A percentile compares a stretch with the other conserved stretches of the same genome.
These are phyloP conservation scores for Actinia tenebrosa DNA, from an alignment of 64 coral and sea anemone genomes.

Conservation along the genomic window DNA sequence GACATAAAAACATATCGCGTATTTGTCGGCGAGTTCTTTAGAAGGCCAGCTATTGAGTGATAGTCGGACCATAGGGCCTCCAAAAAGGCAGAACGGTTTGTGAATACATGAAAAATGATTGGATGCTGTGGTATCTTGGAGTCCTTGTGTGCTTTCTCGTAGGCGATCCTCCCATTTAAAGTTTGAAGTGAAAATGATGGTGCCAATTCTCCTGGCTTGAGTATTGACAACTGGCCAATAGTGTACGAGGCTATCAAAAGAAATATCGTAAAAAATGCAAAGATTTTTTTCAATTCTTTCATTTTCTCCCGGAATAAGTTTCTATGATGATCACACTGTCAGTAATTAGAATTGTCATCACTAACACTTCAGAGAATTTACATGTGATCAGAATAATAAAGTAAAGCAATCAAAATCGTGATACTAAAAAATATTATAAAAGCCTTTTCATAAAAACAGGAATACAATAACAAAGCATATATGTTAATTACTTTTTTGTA, in stretches of 20 bases:
- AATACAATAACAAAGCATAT: not conserved
- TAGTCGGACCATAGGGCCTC: constrained; percentile 83
- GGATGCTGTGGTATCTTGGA: constrained; percentile 54
- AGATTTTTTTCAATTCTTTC: constrained; percentile 4
- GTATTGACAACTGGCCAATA: constrained; percentile 53
- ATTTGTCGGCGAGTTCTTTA: constrained; percentile 69
- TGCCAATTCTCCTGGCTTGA: constrained; percentile 67
- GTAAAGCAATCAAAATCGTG: not conserved
- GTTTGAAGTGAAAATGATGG: constrained; percentile 92
- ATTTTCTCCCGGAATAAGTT: not conserved
- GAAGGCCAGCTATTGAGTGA: constrained; percentile 47
- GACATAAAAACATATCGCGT: constrained; percentile 91
- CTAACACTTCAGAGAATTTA: not conserved
- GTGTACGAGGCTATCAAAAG: not conserved
- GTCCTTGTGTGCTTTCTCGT: constrained; percentile 49
- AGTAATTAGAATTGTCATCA: constrained; percentile 10
- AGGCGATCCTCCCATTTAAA: constrained; percentile 74
- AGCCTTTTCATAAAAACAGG: not conserved
- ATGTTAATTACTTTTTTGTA: not conserved
- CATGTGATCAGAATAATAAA: not conserved
- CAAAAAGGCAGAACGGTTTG: constrained; percentile 84
- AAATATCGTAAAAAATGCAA: not conserved
- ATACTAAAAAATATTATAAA: not conserved
- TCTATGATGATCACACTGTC: not conserved
- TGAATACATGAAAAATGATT: constrained; percentile 85